These are phyloP conservation scores for Rhinoraja longicauda DNA, from an alignment of 2,797 vertebrate genomes.

Conservation along the genomic window DNA sequence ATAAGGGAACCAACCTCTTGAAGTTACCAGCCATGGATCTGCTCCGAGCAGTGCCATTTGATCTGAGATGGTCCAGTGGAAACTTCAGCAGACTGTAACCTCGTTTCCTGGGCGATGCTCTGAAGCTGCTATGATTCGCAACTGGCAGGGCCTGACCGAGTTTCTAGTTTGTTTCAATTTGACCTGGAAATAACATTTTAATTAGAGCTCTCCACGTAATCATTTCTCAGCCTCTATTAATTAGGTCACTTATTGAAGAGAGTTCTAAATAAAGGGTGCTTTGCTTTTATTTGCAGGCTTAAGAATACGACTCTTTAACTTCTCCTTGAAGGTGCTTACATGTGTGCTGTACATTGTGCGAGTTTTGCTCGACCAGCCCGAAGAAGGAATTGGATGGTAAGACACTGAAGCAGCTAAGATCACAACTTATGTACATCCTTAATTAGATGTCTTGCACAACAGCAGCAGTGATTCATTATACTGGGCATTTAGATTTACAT, in stretches of 20 bases:
- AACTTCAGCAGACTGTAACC: too few relatives aligned
- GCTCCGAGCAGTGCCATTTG: too few relatives aligned
- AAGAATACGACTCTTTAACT: constrained; percentile 89
- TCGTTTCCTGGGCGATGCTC: too few relatives aligned
- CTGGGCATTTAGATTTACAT: too few relatives aligned
- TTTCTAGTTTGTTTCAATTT: too few relatives aligned
- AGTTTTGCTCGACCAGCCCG: constrained; percentile 79
- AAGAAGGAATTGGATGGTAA: constrained; percentile 66
- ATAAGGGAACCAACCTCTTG: too few relatives aligned
- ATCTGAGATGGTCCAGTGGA: too few relatives aligned
- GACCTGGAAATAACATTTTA: too few relatives aligned
- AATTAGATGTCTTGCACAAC: neutral
- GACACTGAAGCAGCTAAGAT: constrained; percentile 38
- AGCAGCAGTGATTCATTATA: neutral
- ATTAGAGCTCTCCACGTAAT: too few relatives aligned
- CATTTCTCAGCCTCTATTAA: neutral
- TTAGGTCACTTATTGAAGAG: neutral
- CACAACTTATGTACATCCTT: neutral
- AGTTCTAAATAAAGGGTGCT: neutral
- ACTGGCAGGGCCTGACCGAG: too few relatives aligned
- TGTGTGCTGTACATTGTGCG: constrained; percentile 90
- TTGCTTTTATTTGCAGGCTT: constrained; percentile 61
- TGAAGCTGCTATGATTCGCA: too few relatives aligned
- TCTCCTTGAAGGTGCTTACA: constrained; percentile 90
- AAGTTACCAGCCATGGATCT: too few relatives aligned